Conservation (phyloP, 2,113 vertebrate species). For the Marcusenius ussheri region DNA sequence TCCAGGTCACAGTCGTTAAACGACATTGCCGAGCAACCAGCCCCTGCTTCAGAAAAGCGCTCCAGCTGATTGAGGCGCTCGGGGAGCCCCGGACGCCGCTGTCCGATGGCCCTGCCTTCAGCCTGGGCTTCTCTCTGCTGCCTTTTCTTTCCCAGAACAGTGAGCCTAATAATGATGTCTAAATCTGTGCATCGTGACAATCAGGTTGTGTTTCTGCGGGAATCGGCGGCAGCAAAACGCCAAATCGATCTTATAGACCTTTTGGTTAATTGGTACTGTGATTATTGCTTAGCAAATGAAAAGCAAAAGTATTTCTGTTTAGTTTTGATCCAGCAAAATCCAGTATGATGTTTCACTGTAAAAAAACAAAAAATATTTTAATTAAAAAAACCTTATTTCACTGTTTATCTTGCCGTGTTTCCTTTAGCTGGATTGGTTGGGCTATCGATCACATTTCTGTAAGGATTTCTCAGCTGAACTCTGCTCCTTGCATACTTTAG, state of each 20-base stretch:
- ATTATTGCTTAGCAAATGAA: background rate
- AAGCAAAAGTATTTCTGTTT: background rate
- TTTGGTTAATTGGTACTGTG: background rate
- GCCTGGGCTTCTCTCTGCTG: background rate
- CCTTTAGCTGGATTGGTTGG: background rate
- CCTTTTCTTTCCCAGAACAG: background rate
- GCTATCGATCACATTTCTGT: background rate
- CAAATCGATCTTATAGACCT: background rate
- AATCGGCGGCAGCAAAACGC: background rate
- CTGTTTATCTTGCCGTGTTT: background rate
- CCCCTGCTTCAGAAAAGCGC: background rate
- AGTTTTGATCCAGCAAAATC: background rate
- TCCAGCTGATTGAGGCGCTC: background rate
- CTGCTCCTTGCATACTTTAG: background rate
- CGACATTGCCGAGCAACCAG: background rate
- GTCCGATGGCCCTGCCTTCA: background rate
- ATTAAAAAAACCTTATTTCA: background rate
- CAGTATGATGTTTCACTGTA: background rate
- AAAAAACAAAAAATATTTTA: background rate
- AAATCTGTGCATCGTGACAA: background rate
- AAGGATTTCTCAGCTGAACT: background rate
- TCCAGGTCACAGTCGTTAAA: background rate
- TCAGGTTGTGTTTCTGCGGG: background rate
- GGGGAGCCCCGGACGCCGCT: background rate
- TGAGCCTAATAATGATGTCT: background rate